Base-by-base conservation (phyloP, 2,888 invertebrate species). In the Phyto melanocephala region DNA sequence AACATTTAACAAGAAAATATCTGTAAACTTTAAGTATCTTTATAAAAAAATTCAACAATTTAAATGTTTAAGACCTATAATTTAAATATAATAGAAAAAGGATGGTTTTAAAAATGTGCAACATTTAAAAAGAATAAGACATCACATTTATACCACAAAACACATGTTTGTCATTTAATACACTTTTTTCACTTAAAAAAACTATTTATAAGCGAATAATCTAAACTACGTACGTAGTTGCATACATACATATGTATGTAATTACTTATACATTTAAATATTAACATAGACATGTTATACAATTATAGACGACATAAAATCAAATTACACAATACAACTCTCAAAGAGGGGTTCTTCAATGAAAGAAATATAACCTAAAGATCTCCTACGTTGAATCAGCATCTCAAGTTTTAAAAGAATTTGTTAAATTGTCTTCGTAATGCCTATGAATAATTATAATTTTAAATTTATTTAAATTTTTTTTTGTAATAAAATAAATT, bases 291-390 rank as follows among this genome's bases (percentile, higher is more conserved):
- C n/a, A n/a, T 70, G 54, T 54, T 74, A 68, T 80, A 74, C 68
- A 74, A 68, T 63, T 47, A 68, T 35, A 54, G 54, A 47, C 68
- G 45, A 54, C 58, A 60, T 42, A 68, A 22, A 72, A 79, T 45
- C 33, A 79, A 79, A 45, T 72, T 72, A 72, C 71, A 63, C 11
- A 45, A 54, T 63, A 42, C 24, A 28, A 22, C 56, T 33, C 20
- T 20, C 13, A 28, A 70, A 35, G 56, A 58, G 42, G 45, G 22
- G 7, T 65, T n/a, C n/a, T 20, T 20, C 20, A 17, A 37, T 40
- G n/a, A 22, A n/a, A 37, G 22, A 20, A n/a, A 33, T 33, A 0
- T 35, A 28, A 13, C 1, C 22, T 33, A 63, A 37, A 37, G n/a
- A 45, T 52, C 62, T 52, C 62, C 72, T n/a, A n/a, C n/a, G n/a